Evolutionary conservation across 2,888 invertebrate species (phyloP).

Genomic region (Cephus runcator): DNA sequence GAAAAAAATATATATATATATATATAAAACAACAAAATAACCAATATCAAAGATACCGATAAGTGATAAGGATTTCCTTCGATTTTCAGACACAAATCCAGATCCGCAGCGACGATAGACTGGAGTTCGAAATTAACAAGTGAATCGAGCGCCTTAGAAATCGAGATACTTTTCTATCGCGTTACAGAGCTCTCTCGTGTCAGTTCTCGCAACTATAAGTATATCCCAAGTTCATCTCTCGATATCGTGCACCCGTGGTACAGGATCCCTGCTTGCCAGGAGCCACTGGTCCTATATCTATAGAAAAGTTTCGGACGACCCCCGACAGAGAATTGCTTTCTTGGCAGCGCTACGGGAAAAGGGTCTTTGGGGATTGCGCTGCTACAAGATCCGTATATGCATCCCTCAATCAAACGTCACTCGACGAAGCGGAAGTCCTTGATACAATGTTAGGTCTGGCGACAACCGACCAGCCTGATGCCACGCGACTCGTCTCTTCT

Average conservation of each 20-base stretch:
- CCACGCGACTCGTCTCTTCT: neutral
- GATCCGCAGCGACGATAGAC: neutral
- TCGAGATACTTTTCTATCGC: neutral
- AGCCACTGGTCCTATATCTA: neutral
- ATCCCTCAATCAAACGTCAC: neutral
- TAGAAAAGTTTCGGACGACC: neutral
- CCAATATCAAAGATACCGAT: neutral
- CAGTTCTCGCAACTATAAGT: neutral
- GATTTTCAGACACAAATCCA: neutral
- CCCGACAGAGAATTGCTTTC: neutral
- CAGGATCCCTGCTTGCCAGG: neutral
- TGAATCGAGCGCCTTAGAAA: neutral
- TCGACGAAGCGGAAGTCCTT: slow-evolving; percentile 4
- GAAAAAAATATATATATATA: slow-evolving; percentile 35
- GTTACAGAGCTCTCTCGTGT: neutral
- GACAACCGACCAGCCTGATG: neutral
- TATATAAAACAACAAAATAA: neutral
- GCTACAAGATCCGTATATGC: neutral
- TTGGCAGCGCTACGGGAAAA: neutral
- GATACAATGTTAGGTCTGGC: slow-evolving; percentile 11
- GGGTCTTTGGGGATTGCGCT: neutral
- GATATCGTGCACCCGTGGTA: neutral
- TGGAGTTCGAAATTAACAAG: neutral
- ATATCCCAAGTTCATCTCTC: neutral
- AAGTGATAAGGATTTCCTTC: neutral